Conservation (phyloP, 2,113 vertebrate species). For the Rhinopomastus cyanomelas region DNA sequence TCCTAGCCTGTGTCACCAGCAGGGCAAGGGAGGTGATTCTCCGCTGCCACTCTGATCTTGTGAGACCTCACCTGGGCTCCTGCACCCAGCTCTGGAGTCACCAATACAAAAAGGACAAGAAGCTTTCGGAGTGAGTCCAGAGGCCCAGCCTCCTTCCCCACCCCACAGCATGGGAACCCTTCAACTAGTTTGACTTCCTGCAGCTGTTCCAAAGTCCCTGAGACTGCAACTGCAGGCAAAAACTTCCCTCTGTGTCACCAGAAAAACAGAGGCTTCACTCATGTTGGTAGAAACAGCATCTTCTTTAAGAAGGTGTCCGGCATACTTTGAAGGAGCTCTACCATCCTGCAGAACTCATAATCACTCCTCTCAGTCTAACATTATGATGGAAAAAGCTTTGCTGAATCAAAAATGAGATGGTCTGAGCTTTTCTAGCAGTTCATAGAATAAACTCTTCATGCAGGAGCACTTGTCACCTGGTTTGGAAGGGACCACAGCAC, state of each 20-base stretch:
- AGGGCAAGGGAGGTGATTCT: too few species aligned
- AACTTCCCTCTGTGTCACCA: not conserved
- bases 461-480: not conserved
- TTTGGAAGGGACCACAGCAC: slow-evolving; percentile 11
- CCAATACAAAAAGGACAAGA: too few species aligned
- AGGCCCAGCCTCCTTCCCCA: not conserved
- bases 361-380: not conserved
- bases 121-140: too few species aligned
- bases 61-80: too few species aligned
- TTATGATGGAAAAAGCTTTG: not conserved
- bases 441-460: not conserved
- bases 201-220: not conserved
- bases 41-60: too few species aligned
- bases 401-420: slow-evolving; percentile 8
- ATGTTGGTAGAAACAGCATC: not conserved
- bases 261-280: not conserved
- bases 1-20: too few species aligned
- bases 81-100: too few species aligned
- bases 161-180: not conserved
- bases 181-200: not conserved
- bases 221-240: slow-evolving; percentile 12
- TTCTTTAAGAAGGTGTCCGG: not conserved
- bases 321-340: not conserved
- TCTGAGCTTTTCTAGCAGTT: not conserved
- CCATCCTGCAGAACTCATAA: not conserved